Base-by-base conservation (phyloP, 2,888 invertebrate species). In the Leptura quadrifasciata region DNA sequence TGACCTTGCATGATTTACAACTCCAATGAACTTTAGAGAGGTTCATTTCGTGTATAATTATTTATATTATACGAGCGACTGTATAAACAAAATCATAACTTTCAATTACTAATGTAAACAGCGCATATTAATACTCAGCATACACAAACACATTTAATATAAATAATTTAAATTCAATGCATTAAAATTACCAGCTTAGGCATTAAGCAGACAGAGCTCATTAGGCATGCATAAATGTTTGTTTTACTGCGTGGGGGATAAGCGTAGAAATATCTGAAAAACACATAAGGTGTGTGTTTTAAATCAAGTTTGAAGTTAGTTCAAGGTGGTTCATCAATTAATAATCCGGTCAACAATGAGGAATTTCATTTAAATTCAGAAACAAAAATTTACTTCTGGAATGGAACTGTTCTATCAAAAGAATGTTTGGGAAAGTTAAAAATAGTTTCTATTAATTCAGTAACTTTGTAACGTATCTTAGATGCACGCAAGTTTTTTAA, bases 51-150 rank as follows among this genome's bases (percentile, higher is more conserved):
- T 35, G 39, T 69, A 18, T 68, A 58, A 69, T 47, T 69, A 69
- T 69, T 69, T 58, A 69, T 20, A 21, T 15, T 31, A 24, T 55
- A 55, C 31, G 31, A 18, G 57, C 18, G 69, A 55, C 55, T 35
- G 21, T 39, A 58, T 47, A 69, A 69, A 69, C 69, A 69, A 58
- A 58, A 69, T 69, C 69, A 69, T 69, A 69, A 57, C 69, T 69
- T 69, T 69, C 57, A 69, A 54, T 58, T 54, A 55, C 21, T 27
- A 68, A 58, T 69, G 39, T 69, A 58, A 69, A 57, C 58, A 69
- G 20, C 24, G 35, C 35, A 20, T 63, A 65, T 65, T 65, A 65
- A 65, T 65, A 65, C 15, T 54, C 47, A 17, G 24, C 24, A 54
- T 20, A 39, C 12, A 39, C 39, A 63, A 39, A 63, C 63, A 63